A percentile compares a stretch with the other conserved stretches of the same genome.
These are phyloP conservation scores for Gastrophysa polygoni DNA, from an alignment of 2,888 invertebrate genomes.

Conservation along the genomic window DNA sequence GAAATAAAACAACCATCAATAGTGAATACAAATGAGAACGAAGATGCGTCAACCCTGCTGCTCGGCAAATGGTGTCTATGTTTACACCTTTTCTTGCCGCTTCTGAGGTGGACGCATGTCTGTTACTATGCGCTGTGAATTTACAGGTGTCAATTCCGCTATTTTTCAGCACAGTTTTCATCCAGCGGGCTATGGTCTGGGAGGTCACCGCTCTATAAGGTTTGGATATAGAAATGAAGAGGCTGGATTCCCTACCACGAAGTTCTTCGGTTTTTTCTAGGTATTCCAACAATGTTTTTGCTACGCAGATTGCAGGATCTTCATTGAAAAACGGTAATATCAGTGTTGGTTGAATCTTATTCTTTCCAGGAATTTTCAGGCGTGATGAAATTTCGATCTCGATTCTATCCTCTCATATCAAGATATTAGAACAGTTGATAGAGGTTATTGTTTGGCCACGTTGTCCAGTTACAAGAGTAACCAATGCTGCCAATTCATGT, in stretches of 20 bases:
- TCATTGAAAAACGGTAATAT: background rate
- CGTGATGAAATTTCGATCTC: too few species aligned
- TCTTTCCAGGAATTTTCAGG: background rate
- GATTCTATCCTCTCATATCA: too few species aligned
- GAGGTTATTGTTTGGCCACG: background rate
- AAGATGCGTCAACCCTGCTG: too few species aligned
- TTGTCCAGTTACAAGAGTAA: background rate
- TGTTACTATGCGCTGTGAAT: constrained; percentile 17
- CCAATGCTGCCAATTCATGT: background rate
- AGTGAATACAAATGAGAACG: background rate
- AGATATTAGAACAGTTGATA: too few species aligned
- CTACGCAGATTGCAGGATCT: background rate
- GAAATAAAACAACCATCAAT: too few species aligned
- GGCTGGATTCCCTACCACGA: background rate
- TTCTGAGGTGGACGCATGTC: constrained; percentile 15
- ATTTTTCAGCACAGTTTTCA: constrained; percentile 10
- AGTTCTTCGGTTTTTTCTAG: background rate
- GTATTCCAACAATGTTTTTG: constrained; percentile 1
- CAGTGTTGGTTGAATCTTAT: background rate
- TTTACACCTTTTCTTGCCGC: background rate
- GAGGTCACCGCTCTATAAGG: background rate
- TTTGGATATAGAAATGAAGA: constrained; percentile 1
- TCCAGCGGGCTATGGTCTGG: constrained; percentile 17
- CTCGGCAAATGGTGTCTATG: too few species aligned
- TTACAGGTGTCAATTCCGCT: constrained; percentile 15